Conservation (phyloP, 2,113 vertebrate species). For the Hymenochirus boettgeri region DNA sequence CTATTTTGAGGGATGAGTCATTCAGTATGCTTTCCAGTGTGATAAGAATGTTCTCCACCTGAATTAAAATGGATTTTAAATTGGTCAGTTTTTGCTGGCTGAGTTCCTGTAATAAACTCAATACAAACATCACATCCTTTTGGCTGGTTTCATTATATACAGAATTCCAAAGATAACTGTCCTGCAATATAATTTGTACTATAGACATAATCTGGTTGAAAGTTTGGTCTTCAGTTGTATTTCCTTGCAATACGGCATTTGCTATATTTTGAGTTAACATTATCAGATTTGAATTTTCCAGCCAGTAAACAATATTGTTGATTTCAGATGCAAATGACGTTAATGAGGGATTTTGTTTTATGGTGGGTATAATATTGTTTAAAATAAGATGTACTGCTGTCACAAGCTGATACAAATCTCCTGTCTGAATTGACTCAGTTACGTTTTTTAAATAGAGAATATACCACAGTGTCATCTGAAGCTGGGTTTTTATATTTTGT, state of each 20-base stretch:
- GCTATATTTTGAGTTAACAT: slow-evolving; percentile 1
- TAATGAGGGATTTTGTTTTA: neutral
- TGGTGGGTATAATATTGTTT: slow-evolving; percentile 4
- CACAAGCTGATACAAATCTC: slow-evolving; percentile 2
- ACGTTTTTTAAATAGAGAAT: slow-evolving; percentile 10
- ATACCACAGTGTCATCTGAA: slow-evolving; percentile 21
- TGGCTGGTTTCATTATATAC: neutral
- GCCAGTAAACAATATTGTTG: neutral
- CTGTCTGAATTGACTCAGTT: slow-evolving; percentile 3
- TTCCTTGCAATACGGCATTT: neutral
- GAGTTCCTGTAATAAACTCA: slow-evolving; percentile 33
- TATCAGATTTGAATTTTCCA: slow-evolving; percentile 4
- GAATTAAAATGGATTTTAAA: slow-evolving; percentile 49
- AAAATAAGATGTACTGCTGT: slow-evolving; percentile 9
- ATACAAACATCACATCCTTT: neutral
- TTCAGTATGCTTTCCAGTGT: slow-evolving; percentile 47
- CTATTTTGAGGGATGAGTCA: slow-evolving; percentile 47
- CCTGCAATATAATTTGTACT: slow-evolving; percentile 14
- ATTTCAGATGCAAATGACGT: neutral
- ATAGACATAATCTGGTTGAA: slow-evolving; percentile 7
- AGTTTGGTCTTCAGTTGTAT: neutral
- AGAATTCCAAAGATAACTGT: neutral
- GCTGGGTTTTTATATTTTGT: slow-evolving; percentile 21
- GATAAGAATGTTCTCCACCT: slow-evolving; percentile 46
- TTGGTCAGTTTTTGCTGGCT: slow-evolving; percentile 48